phyloP scores from a whole-genome alignment of 2,797 vertebrate genomes.

The Liasis olivaceus region DNA sequence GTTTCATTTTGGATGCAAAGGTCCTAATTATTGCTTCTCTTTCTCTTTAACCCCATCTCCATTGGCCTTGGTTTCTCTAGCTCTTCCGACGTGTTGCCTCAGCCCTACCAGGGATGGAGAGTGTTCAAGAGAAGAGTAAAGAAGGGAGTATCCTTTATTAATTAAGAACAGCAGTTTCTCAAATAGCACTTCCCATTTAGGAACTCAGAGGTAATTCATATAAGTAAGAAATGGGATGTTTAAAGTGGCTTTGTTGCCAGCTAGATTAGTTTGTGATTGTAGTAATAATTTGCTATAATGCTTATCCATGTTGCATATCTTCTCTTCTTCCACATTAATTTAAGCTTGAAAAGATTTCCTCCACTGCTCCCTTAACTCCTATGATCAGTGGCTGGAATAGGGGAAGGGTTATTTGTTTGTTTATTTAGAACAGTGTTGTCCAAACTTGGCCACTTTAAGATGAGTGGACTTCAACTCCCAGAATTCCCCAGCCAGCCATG shows the following conservation, averaged over 20 bases:
- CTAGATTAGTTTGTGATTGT: background rate
- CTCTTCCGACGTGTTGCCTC: constrained; percentile 91
- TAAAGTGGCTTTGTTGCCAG: background rate
- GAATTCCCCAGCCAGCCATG: too few species aligned
- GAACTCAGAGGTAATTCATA: background rate
- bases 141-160: constrained; percentile 93
- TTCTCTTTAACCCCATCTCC: background rate
- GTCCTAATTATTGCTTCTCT: background rate
- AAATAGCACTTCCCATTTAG: background rate
- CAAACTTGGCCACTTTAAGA: too few species aligned
- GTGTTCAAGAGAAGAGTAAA: constrained; percentile 91
- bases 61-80: constrained; percentile 63
- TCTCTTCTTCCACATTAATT: background rate
- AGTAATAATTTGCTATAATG: background rate
- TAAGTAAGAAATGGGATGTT: background rate
- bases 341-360: background rate
- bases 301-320: background rate
- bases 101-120: constrained; percentile 92
- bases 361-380: background rate
- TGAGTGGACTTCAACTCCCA: too few species aligned
- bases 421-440: background rate
- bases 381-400: background rate
- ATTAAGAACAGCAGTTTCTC: background rate
- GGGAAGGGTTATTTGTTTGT: background rate
- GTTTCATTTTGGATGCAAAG: background rate